Base-by-base conservation (phyloP, 2,797 vertebrate species). In the Sebastes variabilis region DNA sequence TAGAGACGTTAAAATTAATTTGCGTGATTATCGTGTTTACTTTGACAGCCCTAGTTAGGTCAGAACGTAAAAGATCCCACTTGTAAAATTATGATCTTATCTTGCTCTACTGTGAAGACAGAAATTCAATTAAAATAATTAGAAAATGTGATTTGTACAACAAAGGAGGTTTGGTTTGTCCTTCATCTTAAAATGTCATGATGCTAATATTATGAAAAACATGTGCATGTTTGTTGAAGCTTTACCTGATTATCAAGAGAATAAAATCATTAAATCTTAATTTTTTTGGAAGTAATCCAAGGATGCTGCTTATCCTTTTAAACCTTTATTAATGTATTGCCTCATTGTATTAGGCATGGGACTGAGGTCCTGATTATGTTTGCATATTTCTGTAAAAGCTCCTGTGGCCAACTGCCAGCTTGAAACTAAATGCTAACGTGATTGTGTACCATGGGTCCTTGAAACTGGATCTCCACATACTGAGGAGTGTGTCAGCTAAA, bases 381-480 rank as follows among this genome's bases (percentile, higher is more conserved):
- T 84, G 82, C 75, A 85, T 87, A 81, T 82, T 87, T 80, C 75
- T 83, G 56, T 88, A 87, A 91, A 90, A 85, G 79, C 68, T 88
- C 72, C 61, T 71, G 62, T 86, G 84, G 87, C 83, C n/a, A 62
- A 77, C 78, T 77, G 86, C 88, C 88, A 88, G 67, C 56, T 76
- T 65, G 38, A 85, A 69, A 77, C 38, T 54, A 66, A 76, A 87
- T 59, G 78, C 69, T 81, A 75, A 82, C 49, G 11, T 49, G 56
- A 81, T 42, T 84, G 49, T 77, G 30, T 36, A 72, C 54, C 27
- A 66, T 66, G 36, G 72, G 55, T 75, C 46, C 49, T 67, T 58
- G n/a, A 64, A 77, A 86, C 46, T 27, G 24, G 25, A 18, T 56
- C 58, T 79, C 76, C 75, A 49, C 60, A 56, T 71, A 76, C 60